Evolutionary conservation across 2,797 vertebrate genomes (phyloP).

Genomic region (Coilia nasus): DNA sequence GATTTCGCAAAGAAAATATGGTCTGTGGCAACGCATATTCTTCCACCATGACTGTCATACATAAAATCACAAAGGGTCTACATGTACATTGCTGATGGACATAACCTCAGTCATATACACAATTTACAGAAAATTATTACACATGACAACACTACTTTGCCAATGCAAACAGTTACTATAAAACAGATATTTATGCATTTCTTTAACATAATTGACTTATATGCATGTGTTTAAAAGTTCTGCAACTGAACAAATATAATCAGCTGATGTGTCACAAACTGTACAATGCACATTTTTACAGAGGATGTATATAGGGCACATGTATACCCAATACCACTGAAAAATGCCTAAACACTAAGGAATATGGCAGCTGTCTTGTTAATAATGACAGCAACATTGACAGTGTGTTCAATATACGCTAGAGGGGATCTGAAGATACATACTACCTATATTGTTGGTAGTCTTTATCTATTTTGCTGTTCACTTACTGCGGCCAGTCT

Average conservation of each 20-base stretch:
- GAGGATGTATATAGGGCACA: neutral
- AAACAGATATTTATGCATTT: neutral
- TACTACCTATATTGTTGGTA: neutral
- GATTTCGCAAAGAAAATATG: neutral
- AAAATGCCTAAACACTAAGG: neutral
- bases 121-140: too few relatives aligned
- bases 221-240: neutral
- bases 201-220: neutral
- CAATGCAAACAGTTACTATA: neutral
- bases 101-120: neutral
- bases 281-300: neutral
- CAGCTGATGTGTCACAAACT: neutral
- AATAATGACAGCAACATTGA: neutral
- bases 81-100: neutral
- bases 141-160: neutral
- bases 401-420: neutral
- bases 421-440: neutral
- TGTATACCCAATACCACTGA: neutral
- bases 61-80: neutral
- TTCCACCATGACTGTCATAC: neutral
- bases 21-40: neutral
- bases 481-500: constrained; percentile 6
- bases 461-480: neutral
- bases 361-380: neutral
- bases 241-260: neutral